Percentiles rank a stretch among this genome's conserved stretches.
These are phyloP conservation scores for Trichoplusia ni DNA, from an alignment of 1,140 invertebrate genomes.

Conservation along the genomic window DNA sequence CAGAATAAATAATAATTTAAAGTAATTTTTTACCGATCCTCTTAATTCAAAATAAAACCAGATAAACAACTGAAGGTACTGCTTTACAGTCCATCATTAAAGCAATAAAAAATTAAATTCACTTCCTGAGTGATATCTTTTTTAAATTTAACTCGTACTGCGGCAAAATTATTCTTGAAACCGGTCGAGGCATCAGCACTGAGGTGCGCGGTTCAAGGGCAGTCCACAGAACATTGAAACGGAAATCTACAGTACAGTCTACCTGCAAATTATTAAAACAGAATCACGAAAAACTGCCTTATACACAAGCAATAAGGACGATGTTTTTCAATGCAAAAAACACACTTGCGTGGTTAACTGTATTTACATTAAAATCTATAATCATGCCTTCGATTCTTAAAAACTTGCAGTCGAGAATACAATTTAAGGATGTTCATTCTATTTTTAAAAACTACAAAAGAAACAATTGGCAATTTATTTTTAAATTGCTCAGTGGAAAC, in stretches of 20 bases:
- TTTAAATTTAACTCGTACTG: background rate
- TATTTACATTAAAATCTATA: constrained; percentile 13
- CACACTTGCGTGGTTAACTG: too few relatives aligned
- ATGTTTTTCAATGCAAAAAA: too few relatives aligned
- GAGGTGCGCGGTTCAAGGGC: constrained; percentile 8
- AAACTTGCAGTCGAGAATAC: background rate
- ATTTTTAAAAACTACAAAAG: background rate
- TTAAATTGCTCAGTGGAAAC: too few relatives aligned
- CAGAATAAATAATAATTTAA: too few relatives aligned
- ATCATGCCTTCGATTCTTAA: background rate
- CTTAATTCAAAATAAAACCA: too few relatives aligned
- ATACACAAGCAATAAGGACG: too few relatives aligned
- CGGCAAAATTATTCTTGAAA: constrained; percentile 3
- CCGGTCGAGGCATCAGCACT: constrained; percentile 2
- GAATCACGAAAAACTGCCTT: too few relatives aligned
- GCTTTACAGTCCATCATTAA: too few relatives aligned
- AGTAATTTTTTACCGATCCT: too few relatives aligned
- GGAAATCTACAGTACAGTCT: too few relatives aligned
- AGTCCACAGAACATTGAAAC: background rate
- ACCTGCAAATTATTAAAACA: too few relatives aligned
- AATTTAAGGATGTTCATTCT: background rate
- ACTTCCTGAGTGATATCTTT: constrained; percentile 1
- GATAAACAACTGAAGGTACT: too few relatives aligned
- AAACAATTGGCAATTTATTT: background rate
- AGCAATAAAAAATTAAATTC: background rate